Evolutionary conservation across 2,113 vertebrate species (phyloP).

Genomic region (Henicopernis longicauda): DNA sequence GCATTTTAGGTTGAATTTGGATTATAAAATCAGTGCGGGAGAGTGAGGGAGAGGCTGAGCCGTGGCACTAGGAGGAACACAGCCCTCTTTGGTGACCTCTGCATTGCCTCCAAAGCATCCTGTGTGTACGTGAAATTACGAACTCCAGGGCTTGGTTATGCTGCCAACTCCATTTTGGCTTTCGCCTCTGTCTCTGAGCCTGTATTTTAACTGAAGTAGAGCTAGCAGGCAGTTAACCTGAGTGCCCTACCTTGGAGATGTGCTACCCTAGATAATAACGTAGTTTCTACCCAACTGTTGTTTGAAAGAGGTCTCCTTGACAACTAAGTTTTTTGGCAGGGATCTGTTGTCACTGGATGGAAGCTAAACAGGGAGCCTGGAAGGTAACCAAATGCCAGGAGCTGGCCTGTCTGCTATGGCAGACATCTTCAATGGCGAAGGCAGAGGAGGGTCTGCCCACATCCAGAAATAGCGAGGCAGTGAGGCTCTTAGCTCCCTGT

Average conservation of each 20-base stretch:
- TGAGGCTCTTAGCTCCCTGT: neutral
- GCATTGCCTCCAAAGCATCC: neutral
- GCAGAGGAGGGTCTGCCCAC: neutral
- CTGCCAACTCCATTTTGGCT: constrained; percentile 8
- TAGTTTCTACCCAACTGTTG: constrained; percentile 8
- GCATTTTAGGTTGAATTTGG: neutral
- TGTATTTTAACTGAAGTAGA: neutral
- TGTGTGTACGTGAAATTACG: neutral
- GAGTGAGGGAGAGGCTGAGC: neutral
- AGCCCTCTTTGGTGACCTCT: neutral
- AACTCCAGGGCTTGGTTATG: neutral
- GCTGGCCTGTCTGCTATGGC: constrained; percentile 33
- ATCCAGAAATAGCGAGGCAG: neutral
- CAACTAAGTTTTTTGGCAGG: constrained; percentile 32
- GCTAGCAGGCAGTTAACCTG: constrained; percentile 10
- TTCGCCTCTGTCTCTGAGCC: neutral
- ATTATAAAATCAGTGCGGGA: neutral
- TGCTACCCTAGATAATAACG: neutral
- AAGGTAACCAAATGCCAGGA: constrained; percentile 9
- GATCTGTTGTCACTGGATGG: neutral
- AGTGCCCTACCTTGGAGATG: neutral
- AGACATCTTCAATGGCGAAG: neutral
- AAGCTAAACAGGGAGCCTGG: neutral
- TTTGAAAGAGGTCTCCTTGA: constrained; percentile 8
- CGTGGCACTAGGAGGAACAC: neutral